phyloP scores from a whole-genome alignment of 2,888 invertebrate species.

The Eupelmus urozonus region DNA sequence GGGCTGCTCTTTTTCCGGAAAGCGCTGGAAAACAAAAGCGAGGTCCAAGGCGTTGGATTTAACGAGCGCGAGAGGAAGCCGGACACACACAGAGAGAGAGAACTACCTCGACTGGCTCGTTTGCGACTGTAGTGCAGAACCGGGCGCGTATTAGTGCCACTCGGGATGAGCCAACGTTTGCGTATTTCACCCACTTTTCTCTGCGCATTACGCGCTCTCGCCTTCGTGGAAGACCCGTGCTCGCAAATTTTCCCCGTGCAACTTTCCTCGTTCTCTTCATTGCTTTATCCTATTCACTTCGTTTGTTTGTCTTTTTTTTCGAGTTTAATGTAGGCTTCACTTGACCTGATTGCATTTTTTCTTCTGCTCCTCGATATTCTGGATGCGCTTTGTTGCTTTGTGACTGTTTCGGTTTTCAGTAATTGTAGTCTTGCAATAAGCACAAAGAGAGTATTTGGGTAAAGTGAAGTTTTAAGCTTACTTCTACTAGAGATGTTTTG shows the following conservation, averaged over 20 bases:
- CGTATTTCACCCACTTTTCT: constrained; percentile 35
- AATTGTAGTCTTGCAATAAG: background rate
- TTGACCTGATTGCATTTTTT: background rate
- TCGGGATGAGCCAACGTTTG: constrained; percentile 46
- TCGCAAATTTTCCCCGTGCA: constrained; percentile 19
- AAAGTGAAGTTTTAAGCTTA: too few relatives aligned
- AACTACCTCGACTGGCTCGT: too few relatives aligned
- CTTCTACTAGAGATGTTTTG: too few relatives aligned
- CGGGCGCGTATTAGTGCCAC: constrained; percentile 59
- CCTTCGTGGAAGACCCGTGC: background rate
- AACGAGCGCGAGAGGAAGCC: constrained; percentile 17
- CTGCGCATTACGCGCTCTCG: background rate
- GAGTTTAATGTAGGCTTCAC: background rate
- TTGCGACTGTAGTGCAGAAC: too few relatives aligned
- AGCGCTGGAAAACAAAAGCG: constrained; percentile 7
- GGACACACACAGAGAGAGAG: too few relatives aligned
- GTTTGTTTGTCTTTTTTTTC: background rate
- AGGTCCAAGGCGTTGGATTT: constrained; percentile 32
- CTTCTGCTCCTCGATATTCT: background rate
- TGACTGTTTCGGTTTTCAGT: background rate
- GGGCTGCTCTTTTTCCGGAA: background rate
- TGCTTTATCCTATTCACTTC: background rate
- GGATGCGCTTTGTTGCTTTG: too few relatives aligned
- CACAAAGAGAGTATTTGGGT: too few relatives aligned
- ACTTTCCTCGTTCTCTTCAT: background rate